Evolutionary conservation across 2,888 invertebrate species (phyloP).

Genomic region (Mantis religiosa): DNA sequence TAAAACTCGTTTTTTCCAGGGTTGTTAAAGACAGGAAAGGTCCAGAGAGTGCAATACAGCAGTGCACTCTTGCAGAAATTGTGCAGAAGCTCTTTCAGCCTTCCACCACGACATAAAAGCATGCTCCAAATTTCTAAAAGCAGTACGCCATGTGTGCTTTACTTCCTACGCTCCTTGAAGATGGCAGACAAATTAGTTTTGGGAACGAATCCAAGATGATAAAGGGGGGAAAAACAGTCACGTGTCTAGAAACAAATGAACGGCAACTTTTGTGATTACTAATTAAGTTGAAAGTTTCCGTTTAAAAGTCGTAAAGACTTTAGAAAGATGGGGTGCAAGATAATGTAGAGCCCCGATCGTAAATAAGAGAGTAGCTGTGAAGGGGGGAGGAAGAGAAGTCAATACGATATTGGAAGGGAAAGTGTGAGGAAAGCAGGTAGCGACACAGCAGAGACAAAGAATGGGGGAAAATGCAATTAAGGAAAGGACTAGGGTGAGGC

Average conservation of each 20-base stretch:
- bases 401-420: background rate
- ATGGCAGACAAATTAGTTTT: background rate
- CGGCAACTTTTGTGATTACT: background rate
- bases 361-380: background rate
- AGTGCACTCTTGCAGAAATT: too few relatives aligned
- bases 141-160: background rate
- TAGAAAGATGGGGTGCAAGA: background rate
- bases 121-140: too few relatives aligned
- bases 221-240: background rate
- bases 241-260: background rate
- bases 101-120: too few relatives aligned
- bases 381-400: background rate
- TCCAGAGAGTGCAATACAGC: too few relatives aligned
- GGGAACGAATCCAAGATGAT: background rate
- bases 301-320: background rate
- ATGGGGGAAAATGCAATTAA: background rate
- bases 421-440: background rate
- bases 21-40: too few relatives aligned
- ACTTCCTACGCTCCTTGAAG: background rate
- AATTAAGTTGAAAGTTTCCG: background rate
- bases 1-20: too few relatives aligned
- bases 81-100: too few relatives aligned
- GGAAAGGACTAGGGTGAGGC: background rate
- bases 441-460: background rate
- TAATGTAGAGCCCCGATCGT: background rate